A percentile compares a stretch with the other conserved stretches of the same genome.
Evolutionary conservation across 2,113 vertebrate species (phyloP).

Genomic region (Rattus rattus): DNA sequence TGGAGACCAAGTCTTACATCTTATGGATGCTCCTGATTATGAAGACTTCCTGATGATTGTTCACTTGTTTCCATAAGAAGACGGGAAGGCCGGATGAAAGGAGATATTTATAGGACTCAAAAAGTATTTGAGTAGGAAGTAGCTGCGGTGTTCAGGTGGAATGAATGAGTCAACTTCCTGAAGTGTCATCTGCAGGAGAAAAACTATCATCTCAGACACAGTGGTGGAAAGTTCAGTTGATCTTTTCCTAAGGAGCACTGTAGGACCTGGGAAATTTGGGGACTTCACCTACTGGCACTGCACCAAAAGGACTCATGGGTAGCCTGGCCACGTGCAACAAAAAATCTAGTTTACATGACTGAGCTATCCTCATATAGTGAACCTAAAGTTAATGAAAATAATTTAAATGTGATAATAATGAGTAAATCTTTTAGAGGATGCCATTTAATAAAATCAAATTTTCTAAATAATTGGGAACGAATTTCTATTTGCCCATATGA

Average conservation of each 20-base stretch:
- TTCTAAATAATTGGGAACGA: slow-evolving; percentile 2
- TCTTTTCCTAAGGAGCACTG: neutral
- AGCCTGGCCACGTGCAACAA: neutral
- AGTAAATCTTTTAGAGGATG: neutral
- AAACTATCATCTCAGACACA: neutral
- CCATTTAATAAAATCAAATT: neutral
- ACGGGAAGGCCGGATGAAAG: neutral
- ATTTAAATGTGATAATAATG: neutral
- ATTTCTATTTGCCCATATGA: neutral
- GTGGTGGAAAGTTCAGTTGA: neutral
- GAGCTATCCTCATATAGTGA: neutral
- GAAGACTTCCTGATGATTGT: neutral
- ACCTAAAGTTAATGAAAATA: neutral
- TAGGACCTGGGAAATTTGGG: neutral
- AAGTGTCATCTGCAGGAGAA: neutral
- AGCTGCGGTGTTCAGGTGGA: slow-evolving; percentile 22
- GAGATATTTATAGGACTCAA: slow-evolving; percentile 43
- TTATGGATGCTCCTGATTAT: neutral
- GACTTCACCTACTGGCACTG: neutral
- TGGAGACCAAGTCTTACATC: neutral
- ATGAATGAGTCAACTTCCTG: slow-evolving; percentile 13
- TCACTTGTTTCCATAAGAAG: slow-evolving; percentile 5
- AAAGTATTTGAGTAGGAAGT: slow-evolving; percentile 52
- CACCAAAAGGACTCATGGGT: neutral
- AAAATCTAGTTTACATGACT: neutral